phyloP scores from a whole-genome alignment of 2,888 invertebrate species.

The Trachelus tabidus region DNA sequence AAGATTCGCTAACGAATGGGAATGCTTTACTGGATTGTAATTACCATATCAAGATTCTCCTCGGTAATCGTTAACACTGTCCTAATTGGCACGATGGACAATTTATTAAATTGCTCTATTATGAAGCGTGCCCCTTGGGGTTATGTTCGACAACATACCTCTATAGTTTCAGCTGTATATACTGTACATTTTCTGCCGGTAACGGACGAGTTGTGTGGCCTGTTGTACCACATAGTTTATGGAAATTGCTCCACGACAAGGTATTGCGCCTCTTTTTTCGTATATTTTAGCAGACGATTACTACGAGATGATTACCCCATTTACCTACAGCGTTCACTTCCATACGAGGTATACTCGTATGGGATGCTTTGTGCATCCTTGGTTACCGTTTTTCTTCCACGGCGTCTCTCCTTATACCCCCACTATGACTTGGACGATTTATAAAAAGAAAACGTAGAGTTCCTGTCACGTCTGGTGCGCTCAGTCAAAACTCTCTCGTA shows the following conservation, averaged over 20 bases:
- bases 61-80: constrained; percentile 43
- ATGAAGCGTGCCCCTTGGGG: constrained; percentile 22
- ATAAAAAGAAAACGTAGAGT: neutral
- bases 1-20: constrained; percentile 35
- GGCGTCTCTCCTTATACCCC: neutral
- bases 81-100: constrained; percentile 47
- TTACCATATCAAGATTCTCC: constrained; percentile 47
- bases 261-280: constrained; percentile 30
- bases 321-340: constrained; percentile 18
- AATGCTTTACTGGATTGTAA: constrained; percentile 40
- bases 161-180: neutral
- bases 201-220: neutral
- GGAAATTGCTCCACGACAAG: constrained; percentile 41
- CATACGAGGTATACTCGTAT: neutral
- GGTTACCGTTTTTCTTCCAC: neutral
- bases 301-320: constrained; percentile 16
- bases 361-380: constrained; percentile 2
- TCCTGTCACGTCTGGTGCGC: constrained; percentile 3
- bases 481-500: neutral
- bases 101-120: constrained; percentile 58
- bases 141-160: neutral
- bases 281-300: constrained; percentile 43
- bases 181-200: neutral
- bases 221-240: constrained; percentile 41
- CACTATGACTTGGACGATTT: neutral